A percentile compares a stretch with the other conserved stretches of the same genome.
Conservation (phyloP, 1,140 invertebrate genomes). For the Melipona quadrifasciata region DNA sequence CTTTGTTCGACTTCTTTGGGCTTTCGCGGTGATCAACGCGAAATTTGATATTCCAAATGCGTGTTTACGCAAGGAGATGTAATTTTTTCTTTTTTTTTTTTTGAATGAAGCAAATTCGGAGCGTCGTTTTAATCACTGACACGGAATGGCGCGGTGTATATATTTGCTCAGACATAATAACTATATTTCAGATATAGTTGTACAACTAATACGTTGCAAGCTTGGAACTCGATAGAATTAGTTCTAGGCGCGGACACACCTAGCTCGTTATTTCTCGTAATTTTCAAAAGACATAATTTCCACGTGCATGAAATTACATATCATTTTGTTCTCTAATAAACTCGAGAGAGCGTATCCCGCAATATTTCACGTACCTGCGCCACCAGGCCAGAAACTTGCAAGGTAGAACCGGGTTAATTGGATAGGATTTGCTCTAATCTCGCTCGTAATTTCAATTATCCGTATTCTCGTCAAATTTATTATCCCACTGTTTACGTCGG, state of each 20-base stretch:
- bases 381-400: background rate
- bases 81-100: too few species aligned
- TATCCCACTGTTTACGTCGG: background rate
- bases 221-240: background rate
- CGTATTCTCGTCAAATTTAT: too few species aligned
- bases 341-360: background rate
- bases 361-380: background rate
- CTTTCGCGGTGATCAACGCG: background rate
- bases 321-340: background rate
- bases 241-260: background rate
- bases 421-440: background rate
- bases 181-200: background rate
- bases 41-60: background rate
- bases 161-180: background rate
- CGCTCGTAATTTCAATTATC: background rate
- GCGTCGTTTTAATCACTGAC: too few species aligned
- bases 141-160: background rate
- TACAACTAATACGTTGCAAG: too few species aligned
- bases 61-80: too few species aligned
- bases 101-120: background rate
- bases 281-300: background rate
- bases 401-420: background rate
- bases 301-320: background rate
- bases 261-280: background rate
- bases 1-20: background rate